These are phyloP conservation scores for Rallus crepitans DNA, from an alignment of 2,797 vertebrate genomes.

Conservation along the genomic window DNA sequence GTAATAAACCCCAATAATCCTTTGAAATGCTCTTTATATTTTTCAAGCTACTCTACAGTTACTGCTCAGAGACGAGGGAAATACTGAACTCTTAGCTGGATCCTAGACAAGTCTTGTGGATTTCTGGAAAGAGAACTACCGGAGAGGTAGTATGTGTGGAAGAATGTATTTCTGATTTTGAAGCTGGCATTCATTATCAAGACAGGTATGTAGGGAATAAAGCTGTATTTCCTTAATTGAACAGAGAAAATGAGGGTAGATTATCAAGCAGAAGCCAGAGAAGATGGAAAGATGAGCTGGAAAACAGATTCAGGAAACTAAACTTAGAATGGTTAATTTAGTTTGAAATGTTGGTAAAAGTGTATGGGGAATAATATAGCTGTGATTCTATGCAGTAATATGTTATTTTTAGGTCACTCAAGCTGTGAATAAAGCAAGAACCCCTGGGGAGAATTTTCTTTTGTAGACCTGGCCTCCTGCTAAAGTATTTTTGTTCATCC, in stretches of 20 bases:
- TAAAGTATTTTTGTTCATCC: constrained; percentile 22
- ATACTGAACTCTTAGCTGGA: neutral
- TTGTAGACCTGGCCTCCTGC: neutral
- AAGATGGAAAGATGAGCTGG: neutral
- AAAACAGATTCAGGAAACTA: constrained; percentile 9
- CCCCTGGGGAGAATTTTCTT: constrained; percentile 3
- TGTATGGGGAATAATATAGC: neutral
- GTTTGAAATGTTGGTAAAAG: neutral
- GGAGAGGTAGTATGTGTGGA: neutral
- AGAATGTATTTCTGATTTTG: neutral
- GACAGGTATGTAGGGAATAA: neutral
- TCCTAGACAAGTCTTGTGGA: neutral
- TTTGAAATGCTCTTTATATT: neutral
- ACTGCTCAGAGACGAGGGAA: neutral
- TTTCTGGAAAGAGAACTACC: neutral
- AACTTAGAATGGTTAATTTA: neutral
- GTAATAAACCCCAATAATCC: neutral
- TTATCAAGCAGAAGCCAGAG: neutral
- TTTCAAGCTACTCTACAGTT: neutral
- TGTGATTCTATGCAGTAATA: neutral
- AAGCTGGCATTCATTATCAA: neutral
- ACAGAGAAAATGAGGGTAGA: neutral
- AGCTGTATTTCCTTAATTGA: neutral
- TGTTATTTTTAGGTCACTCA: constrained; percentile 58
- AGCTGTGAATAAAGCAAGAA: constrained; percentile 64